phyloP scores from a whole-genome alignment of 92 coral and sea anemone genomes.

The Zoanthus sansibaricus region DNA sequence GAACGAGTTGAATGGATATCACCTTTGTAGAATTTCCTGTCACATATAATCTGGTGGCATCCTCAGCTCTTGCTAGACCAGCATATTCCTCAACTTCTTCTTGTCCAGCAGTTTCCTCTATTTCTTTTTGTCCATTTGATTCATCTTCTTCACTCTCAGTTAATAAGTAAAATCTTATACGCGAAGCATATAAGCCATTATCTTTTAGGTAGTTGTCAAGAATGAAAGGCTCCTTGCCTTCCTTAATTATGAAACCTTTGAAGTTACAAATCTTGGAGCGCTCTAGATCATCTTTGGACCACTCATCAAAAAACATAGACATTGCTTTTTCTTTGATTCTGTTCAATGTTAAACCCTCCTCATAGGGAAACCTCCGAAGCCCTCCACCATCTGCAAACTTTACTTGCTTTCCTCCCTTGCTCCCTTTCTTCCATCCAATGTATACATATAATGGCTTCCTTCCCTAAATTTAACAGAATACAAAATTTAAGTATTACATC shows the following conservation, averaged over 20 bases:
- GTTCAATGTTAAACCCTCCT: too few relatives aligned
- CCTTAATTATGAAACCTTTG: constrained; percentile 4
- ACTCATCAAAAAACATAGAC: not conserved
- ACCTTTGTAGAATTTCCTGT: too few relatives aligned
- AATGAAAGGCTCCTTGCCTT: constrained; percentile 12
- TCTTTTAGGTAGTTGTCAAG: constrained; percentile 21
- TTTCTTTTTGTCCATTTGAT: too few relatives aligned
- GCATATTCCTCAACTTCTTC: too few relatives aligned
- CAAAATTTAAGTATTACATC: too few relatives aligned
- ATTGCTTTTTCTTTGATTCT: too few relatives aligned
- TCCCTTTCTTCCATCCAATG: not conserved
- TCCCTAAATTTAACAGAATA: not conserved
- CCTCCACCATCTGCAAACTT: too few relatives aligned
- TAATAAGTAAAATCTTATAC: constrained; percentile 39
- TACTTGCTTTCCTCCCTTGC: not conserved
- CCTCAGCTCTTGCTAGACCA: too few relatives aligned
- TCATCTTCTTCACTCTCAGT: not conserved
- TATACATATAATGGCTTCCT: not conserved
- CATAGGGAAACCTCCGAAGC: too few relatives aligned
- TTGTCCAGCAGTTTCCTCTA: too few relatives aligned
- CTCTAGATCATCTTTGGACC: not conserved
- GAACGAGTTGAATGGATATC: too few relatives aligned
- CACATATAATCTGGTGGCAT: too few relatives aligned
- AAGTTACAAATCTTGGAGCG: constrained; percentile 16
- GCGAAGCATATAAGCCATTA: constrained; percentile 35